Percentiles rank a stretch among this genome's conserved stretches.
Evolutionary conservation across 2,797 vertebrate species (phyloP).

Genomic region (Cygnus olor): DNA sequence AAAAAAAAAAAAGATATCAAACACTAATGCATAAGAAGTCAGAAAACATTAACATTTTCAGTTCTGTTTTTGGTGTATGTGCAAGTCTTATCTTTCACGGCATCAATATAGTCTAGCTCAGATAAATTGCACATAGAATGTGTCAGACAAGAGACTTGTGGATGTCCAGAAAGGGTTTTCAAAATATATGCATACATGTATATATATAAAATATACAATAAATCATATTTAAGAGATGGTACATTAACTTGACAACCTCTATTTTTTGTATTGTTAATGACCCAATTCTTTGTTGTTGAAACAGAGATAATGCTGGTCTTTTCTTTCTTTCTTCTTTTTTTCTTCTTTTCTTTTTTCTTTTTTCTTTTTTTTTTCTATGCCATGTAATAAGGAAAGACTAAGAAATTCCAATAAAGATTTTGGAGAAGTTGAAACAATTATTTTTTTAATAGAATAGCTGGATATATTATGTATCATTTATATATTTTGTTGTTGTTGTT

Average conservation of each 20-base stretch:
- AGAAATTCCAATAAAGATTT: neutral
- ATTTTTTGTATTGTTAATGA: neutral
- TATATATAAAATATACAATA: neutral
- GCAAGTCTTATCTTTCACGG: rapidly evolving
- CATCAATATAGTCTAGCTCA: rapidly evolving
- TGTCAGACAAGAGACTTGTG: neutral
- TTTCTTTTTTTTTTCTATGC: neutral
- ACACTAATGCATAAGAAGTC: neutral
- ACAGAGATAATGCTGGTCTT: neutral
- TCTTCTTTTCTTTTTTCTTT: neutral
- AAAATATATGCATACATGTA: neutral
- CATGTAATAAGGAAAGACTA: neutral
- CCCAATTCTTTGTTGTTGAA: neutral
- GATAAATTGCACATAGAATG: neutral
- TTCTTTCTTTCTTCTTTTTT: no score
- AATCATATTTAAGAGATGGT: neutral
- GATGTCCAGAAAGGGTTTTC: neutral
- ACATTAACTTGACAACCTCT: neutral
- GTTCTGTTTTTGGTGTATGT: neutral
- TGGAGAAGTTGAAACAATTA: neutral
- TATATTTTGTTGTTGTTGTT: neutral
- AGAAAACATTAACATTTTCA: rapidly evolving
- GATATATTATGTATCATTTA: neutral
- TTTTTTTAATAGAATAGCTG: neutral
- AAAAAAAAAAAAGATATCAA: neutral